Percentiles rank a stretch among this genome's conserved stretches.
Evolutionary conservation across 2,888 invertebrate species (phyloP).

Genomic region (Drosophila meridionalis): DNA sequence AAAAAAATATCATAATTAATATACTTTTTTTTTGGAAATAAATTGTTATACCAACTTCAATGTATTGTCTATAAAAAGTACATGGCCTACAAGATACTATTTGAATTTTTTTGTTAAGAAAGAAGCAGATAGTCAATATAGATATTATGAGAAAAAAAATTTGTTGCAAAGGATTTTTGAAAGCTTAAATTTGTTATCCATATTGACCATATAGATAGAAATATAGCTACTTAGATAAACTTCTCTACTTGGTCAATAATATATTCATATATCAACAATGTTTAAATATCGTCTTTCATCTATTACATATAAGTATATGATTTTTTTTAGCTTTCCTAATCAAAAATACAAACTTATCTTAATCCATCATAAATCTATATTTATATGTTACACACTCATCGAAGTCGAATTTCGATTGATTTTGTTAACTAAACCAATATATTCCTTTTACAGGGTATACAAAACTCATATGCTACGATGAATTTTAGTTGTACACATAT

Average conservation of each 20-base stretch:
- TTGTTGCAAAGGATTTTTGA: no score
- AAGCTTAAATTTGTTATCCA: background rate
- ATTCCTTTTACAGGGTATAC: constrained; percentile 8
- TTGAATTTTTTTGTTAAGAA: no score
- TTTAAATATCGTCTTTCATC: background rate
- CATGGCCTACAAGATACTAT: no score
- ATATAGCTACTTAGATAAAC: background rate
- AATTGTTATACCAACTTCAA: no score
- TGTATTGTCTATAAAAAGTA: no score
- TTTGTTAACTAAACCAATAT: fast-evolving
- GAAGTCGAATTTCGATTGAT: background rate
- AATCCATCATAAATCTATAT: background rate
- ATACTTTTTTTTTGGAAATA: no score
- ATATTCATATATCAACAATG: background rate
- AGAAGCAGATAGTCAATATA: no score
- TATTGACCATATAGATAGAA: background rate
- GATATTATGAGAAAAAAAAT: no score
- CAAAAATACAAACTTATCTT: no score
- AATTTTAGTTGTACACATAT: constrained; percentile 48
- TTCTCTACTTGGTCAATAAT: background rate
- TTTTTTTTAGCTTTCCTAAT: no score
- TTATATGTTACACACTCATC: background rate
- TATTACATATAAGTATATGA: background rate
- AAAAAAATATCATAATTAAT: no score
- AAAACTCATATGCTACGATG: constrained; percentile 69